A percentile compares a stretch with the other conserved stretches of the same genome.
Evolutionary conservation across 2,113 vertebrate genomes (phyloP).

Genomic region (Eudyptes chrysolophus): DNA sequence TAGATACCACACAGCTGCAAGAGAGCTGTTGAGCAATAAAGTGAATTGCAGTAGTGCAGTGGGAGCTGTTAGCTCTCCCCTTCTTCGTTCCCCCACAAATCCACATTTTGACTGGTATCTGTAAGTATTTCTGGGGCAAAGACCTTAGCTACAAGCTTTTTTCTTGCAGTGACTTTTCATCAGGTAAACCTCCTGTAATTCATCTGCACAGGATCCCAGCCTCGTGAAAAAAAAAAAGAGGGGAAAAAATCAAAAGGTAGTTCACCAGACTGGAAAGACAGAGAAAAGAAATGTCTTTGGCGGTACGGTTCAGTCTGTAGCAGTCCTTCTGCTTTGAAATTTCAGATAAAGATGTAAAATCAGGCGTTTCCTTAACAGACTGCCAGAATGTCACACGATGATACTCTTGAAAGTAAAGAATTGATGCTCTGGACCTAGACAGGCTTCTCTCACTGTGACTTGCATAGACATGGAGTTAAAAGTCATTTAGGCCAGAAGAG

Average conservation of each 20-base stretch:
- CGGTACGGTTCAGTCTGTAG: not conserved
- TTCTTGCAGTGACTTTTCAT: not conserved
- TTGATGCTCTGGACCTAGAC: not conserved
- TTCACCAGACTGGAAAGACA: not conserved
- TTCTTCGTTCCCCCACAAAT: not conserved
- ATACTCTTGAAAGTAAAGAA: not conserved
- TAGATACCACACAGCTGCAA: not conserved
- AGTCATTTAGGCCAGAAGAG: not conserved
- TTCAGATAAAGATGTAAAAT: not conserved
- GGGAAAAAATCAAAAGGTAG: not conserved
- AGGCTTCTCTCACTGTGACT: not conserved
- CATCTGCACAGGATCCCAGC: not conserved
- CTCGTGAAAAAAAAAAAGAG: accelerated
- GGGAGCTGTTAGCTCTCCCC: not conserved
- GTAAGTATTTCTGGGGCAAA: not conserved
- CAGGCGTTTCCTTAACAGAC: not conserved
- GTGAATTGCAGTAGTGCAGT: not conserved
- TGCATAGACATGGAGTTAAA: not conserved
- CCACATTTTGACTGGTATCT: not conserved
- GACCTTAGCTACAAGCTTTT: not conserved
- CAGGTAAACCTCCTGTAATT: not conserved
- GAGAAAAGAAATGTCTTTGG: not conserved
- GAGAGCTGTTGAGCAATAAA: not conserved
- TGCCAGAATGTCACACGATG: not conserved
- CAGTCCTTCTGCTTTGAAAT: not conserved